phyloP scores from a whole-genome alignment of 2,797 vertebrate genomes.

The Sebastes nivosus region DNA sequence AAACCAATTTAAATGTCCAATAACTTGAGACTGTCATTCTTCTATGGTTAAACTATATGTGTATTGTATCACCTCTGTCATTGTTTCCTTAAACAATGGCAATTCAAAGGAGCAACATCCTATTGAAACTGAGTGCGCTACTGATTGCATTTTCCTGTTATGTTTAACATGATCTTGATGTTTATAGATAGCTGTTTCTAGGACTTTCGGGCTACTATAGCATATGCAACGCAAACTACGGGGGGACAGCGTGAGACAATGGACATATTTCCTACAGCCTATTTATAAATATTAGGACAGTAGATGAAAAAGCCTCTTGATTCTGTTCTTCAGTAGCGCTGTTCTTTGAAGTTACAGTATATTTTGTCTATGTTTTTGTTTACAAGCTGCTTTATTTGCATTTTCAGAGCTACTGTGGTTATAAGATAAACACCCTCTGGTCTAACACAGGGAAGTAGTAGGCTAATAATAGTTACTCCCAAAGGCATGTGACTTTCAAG shows the following conservation, averaged over 20 bases:
- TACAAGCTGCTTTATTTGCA: conserved; percentile 24
- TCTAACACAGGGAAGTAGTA: background rate
- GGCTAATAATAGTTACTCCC: background rate
- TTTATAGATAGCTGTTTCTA: conserved; percentile 18
- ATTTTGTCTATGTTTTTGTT: conserved; percentile 31
- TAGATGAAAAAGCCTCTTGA: conserved; percentile 48
- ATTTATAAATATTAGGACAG: conserved; percentile 48
- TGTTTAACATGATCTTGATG: conserved; percentile 32
- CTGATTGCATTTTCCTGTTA: conserved; percentile 66
- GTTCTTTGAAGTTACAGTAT: conserved; percentile 32
- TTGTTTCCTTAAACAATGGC: conserved; percentile 45
- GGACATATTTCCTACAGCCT: conserved; percentile 51
- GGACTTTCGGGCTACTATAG: background rate
- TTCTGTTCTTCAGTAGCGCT: conserved; percentile 17
- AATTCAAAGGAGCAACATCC: conserved; percentile 12
- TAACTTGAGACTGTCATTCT: background rate
- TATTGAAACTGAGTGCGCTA: background rate
- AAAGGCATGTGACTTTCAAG: conserved; percentile 10
- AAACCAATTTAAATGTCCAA: background rate
- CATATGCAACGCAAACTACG: conserved; percentile 58
- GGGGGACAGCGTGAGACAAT: conserved; percentile 57
- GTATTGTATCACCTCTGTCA: background rate
- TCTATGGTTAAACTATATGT: background rate
- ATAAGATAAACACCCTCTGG: conserved; percentile 1
- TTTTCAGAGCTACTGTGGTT: background rate